Conservation (phyloP, 30 jellyfish, hydroid and myxozoan species). For the Mastigias papua region DNA sequence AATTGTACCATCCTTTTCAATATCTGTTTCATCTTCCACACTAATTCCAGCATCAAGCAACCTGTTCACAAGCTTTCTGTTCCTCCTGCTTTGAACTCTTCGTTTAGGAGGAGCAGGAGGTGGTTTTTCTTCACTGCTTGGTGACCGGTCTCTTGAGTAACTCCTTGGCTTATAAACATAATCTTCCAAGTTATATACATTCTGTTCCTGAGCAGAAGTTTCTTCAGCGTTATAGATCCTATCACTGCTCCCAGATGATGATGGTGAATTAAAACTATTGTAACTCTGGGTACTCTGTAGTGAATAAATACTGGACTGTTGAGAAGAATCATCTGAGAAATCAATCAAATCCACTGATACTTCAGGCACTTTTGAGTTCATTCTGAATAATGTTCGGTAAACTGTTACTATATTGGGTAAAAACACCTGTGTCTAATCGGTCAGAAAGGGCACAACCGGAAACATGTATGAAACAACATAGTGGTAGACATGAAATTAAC, state of each 20-base stretch:
- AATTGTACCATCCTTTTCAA: not conserved
- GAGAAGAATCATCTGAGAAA: constrained; percentile 8
- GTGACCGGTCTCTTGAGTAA: constrained; percentile 42
- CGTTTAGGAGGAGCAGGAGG: constrained; percentile 83
- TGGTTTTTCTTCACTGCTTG: constrained; percentile 64
- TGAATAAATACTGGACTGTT: not conserved
- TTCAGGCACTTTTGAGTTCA: constrained; percentile 20
- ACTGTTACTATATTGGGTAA: not conserved
- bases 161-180: constrained; percentile 56
- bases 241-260: not conserved
- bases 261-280: not conserved
- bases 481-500: too few relatives aligned
- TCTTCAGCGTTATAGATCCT: not conserved
- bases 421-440: not conserved
- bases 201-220: not conserved
- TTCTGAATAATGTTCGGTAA: not conserved
- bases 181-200: constrained; percentile 9
- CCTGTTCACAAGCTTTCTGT: constrained; percentile 43
- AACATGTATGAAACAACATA: too few relatives aligned
- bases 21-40: not conserved
- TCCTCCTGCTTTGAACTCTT: constrained; percentile 44
- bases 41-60: constrained; percentile 50
- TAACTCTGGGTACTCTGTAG: not conserved
- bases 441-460: too few relatives aligned
- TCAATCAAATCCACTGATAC: constrained; percentile 26